These are phyloP conservation scores for Itoplectis maculator DNA, from an alignment of 2,888 invertebrate genomes.

Conservation along the genomic window DNA sequence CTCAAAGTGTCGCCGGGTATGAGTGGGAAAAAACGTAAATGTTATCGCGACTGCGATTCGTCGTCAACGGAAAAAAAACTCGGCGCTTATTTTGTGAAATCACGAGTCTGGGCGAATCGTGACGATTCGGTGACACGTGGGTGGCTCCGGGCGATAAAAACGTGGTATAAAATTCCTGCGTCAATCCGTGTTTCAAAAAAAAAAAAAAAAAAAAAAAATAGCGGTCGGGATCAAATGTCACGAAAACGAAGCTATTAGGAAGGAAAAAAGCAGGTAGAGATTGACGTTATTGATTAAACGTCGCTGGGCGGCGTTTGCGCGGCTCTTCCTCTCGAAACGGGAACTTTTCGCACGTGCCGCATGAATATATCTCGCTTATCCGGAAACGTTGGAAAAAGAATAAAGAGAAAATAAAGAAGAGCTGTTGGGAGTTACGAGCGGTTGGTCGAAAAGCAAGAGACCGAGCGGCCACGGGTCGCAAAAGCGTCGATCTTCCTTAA, in stretches of 20 bases:
- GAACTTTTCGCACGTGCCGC: conserved; percentile 14
- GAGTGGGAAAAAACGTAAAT: not conserved
- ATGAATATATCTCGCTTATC: conserved; percentile 12
- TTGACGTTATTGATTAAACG: conserved; percentile 9
- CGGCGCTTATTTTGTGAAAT: not conserved
- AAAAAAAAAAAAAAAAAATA: conserved; percentile 10
- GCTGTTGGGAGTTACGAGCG: conserved; percentile 8
- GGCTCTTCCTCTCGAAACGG: not conserved
- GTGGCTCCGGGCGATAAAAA: not conserved
- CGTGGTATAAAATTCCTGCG: not conserved
- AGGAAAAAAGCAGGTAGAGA: conserved; percentile 2
- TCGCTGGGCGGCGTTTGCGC: not conserved
- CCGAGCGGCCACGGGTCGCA: not conserved
- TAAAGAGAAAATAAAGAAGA: conserved; percentile 32
- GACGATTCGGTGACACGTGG: not conserved
- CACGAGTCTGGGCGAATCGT: not conserved
- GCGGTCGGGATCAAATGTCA: not conserved
- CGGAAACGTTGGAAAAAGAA: not conserved
- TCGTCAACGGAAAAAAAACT: not conserved
- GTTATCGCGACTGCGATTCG: not conserved
- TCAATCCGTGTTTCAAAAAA: not conserved
- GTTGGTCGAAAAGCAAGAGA: conserved; percentile 12
- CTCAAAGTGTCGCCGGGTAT: not conserved
- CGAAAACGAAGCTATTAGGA: not conserved
- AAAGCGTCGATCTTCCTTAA: conserved; percentile 54